phyloP scores from a whole-genome alignment of 2,797 vertebrate genomes.

The Pogonophryne albipinna region DNA sequence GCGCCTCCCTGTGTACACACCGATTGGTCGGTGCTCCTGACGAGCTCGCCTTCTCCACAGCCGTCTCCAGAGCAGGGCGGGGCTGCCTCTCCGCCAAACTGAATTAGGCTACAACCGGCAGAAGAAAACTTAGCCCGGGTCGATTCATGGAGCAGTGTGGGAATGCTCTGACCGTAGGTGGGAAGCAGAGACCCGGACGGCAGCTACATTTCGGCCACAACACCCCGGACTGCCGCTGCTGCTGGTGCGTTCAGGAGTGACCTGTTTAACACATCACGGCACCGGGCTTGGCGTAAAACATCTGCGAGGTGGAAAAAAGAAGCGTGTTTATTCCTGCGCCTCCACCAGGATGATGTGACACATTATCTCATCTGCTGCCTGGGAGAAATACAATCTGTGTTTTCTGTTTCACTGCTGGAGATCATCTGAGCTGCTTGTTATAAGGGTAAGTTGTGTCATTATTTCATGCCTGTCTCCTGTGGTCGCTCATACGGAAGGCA shows the following conservation, averaged over 20 bases:
- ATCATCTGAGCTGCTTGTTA: conserved; percentile 60
- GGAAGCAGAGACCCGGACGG: conserved; percentile 62
- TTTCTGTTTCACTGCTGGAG: conserved; percentile 54
- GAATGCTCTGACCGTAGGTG: conserved; percentile 77
- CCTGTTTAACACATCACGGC: conserved; percentile 33
- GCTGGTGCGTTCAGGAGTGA: conserved; percentile 46
- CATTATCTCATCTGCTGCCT: conserved; percentile 50
- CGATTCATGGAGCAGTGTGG: conserved; percentile 78
- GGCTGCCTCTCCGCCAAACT: conserved; percentile 76
- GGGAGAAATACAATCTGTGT: conserved; percentile 41
- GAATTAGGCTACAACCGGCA: conserved; percentile 80
- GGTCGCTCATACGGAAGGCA: conserved; percentile 60
- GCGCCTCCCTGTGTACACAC: conserved; percentile 63
- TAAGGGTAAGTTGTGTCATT: conserved; percentile 80
- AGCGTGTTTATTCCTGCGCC: conserved; percentile 59
- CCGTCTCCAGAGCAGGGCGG: conserved; percentile 81
- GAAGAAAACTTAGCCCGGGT: conserved; percentile 80
- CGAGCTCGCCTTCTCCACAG: conserved; percentile 61
- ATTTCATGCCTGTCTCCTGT: conserved; percentile 40
- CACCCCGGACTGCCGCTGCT: conserved; percentile 44
- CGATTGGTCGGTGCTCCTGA: conserved; percentile 68
- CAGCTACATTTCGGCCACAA: conserved; percentile 47
- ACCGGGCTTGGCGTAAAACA: conserved; percentile 50
- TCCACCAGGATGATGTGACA: conserved; percentile 83
- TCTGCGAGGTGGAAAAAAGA: conserved; percentile 52